Conservation (phyloP, 35 echinoderm and acorn worm species). For the Heliocidaris tuberculata region DNA sequence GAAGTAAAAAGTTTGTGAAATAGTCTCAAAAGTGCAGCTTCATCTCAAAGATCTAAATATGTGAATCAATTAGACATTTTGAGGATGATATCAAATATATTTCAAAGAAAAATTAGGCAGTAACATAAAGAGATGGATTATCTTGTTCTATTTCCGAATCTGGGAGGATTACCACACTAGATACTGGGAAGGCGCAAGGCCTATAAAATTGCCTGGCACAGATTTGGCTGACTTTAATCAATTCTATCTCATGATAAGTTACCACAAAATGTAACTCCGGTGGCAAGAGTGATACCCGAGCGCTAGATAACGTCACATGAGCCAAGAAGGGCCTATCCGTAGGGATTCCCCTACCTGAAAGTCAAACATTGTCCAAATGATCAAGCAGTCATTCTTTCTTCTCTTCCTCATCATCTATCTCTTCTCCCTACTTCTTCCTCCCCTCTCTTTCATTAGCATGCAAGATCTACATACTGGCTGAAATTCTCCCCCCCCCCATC, state of each 20-base stretch:
- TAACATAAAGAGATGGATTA: background rate
- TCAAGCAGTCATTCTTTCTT: background rate
- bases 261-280: slow-evolving; percentile 30
- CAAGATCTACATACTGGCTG: background rate
- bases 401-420: background rate
- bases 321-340: background rate
- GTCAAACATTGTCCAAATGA: slow-evolving; percentile 24
- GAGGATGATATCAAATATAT: background rate
- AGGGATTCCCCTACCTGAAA: slow-evolving; percentile 12
- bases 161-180: background rate
- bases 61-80: background rate
- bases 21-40: background rate
- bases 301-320: slow-evolving; percentile 20
- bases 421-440: no score
- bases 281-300: slow-evolving; percentile 25
- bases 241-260: slow-evolving; percentile 24
- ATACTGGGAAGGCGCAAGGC: background rate
- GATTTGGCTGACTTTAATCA: slow-evolving; percentile 47
- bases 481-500: background rate
- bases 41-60: background rate
- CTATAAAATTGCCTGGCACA: slow-evolving; percentile 37
- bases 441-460: no score
- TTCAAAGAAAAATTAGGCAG: background rate
- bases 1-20: no score
- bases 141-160: background rate